Percentiles rank a stretch among this genome's conserved stretches.
Evolutionary conservation across 2,113 vertebrate species (phyloP).

Genomic region (Regulus satrapa): DNA sequence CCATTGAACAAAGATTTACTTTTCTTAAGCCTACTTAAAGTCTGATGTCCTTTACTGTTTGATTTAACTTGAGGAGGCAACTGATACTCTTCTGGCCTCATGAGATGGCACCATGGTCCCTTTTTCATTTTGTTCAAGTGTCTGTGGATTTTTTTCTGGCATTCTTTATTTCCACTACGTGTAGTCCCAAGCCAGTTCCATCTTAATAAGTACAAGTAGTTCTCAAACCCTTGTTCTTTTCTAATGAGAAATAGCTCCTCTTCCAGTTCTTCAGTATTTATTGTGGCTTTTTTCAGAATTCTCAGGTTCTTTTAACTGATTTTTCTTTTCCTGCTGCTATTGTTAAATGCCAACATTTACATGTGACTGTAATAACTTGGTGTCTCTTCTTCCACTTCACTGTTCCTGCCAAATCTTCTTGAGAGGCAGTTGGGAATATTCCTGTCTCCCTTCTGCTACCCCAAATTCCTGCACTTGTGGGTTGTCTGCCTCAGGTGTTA

Average conservation of each 20-base stretch:
- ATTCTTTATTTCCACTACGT: neutral
- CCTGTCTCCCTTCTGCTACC: neutral
- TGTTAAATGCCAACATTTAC: slow-evolving; percentile 29
- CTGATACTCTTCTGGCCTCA: neutral
- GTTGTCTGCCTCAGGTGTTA: neutral
- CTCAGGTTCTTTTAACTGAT: slow-evolving; percentile 32
- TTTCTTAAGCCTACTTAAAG: neutral
- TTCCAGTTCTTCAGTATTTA: slow-evolving; percentile 27
- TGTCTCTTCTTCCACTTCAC: slow-evolving; percentile 12
- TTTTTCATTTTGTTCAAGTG: neutral
- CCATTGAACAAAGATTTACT: neutral
- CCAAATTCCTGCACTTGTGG: neutral
- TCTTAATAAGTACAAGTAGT: slow-evolving; percentile 13
- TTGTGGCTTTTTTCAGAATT: slow-evolving; percentile 46
- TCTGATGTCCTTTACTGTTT: neutral
- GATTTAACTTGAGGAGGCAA: neutral
- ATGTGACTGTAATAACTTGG: slow-evolving; percentile 18
- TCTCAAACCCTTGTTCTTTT: slow-evolving; percentile 28
- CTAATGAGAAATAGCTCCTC: slow-evolving; percentile 29
- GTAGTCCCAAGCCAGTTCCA: slow-evolving; percentile 9
- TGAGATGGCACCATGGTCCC: neutral
- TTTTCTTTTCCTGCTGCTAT: slow-evolving; percentile 29
- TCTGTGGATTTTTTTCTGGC: slow-evolving; percentile 30
- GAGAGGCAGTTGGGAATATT: neutral
- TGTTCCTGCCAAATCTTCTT: slow-evolving; percentile 7